These are phyloP conservation scores for Cheilosia scutellata DNA, from an alignment of 2,888 invertebrate species.

Conservation along the genomic window DNA sequence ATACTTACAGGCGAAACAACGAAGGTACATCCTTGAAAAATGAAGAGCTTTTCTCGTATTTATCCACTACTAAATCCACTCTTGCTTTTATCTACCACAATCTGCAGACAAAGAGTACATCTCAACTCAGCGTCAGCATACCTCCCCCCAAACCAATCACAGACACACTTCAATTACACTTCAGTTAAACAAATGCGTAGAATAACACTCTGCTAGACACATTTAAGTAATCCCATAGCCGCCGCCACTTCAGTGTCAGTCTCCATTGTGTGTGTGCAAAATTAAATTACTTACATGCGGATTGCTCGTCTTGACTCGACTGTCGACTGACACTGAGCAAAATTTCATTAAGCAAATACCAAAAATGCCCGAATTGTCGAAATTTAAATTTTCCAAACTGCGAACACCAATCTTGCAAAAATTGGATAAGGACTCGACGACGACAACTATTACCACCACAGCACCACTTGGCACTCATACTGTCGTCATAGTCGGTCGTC, in stretches of 20 bases:
- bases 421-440: constrained; percentile 18
- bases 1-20: constrained; percentile 36
- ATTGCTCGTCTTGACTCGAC: constrained; percentile 14
- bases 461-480: not conserved
- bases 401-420: not conserved
- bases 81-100: constrained; percentile 53
- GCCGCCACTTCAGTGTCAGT: constrained; percentile 1
- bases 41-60: constrained; percentile 21
- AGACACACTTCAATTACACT: constrained; percentile 56
- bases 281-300: constrained; percentile 56
- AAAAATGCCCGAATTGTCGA: constrained; percentile 43
- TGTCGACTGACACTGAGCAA: not conserved
- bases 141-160: constrained; percentile 18
- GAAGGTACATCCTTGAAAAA: constrained; percentile 25
- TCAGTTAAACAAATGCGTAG: constrained; percentile 52
- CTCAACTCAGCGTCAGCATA: constrained; percentile 14
- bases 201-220: constrained; percentile 56
- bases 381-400: constrained; percentile 40
- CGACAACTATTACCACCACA: not conserved
- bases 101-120: constrained; percentile 51
- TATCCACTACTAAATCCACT: constrained; percentile 40
- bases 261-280: constrained; percentile 32
- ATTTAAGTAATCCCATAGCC: constrained; percentile 59
- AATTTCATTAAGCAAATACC: constrained; percentile 58
- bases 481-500: not conserved